phyloP scores from a whole-genome alignment of 2,888 invertebrate genomes.

The Cerastoderma edule region DNA sequence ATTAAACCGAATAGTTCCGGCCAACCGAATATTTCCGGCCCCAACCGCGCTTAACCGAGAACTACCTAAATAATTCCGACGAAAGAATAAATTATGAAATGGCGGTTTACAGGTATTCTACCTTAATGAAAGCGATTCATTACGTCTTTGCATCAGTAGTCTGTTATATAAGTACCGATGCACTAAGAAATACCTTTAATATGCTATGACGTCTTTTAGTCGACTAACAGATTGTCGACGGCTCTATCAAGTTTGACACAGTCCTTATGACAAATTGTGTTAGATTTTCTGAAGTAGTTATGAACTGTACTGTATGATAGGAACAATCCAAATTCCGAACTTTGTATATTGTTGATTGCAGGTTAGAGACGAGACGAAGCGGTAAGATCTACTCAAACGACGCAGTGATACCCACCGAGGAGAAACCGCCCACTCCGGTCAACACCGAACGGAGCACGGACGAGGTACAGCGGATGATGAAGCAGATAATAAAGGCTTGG shows the following conservation, averaged over 20 bases:
- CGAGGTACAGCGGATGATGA: constrained; percentile 48
- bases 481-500: constrained; percentile 22
- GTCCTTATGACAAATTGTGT: too few relatives aligned
- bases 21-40: too few relatives aligned
- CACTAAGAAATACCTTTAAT: background rate
- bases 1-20: background rate
- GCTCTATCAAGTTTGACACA: too few relatives aligned
- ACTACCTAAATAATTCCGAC: too few relatives aligned
- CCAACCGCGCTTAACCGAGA: too few relatives aligned
- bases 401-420: constrained; percentile 31
- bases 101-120: too few relatives aligned
- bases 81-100: too few relatives aligned
- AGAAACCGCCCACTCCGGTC: background rate
- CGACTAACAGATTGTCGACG: background rate
- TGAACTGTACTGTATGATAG: background rate
- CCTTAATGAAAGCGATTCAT: too few relatives aligned
- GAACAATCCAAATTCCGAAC: background rate
- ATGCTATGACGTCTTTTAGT: background rate
- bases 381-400: constrained; percentile 49
- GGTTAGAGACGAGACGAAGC: constrained; percentile 37
- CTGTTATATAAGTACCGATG: background rate
- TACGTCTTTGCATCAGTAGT: too few relatives aligned
- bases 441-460: constrained; percentile 36
- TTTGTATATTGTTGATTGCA: constrained; percentile 4
- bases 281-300: too few relatives aligned